Percentiles rank a stretch among this genome's conserved stretches.
These are phyloP conservation scores for Fabriciana adippe DNA, from an alignment of 2,888 invertebrate genomes.

Conservation along the genomic window DNA sequence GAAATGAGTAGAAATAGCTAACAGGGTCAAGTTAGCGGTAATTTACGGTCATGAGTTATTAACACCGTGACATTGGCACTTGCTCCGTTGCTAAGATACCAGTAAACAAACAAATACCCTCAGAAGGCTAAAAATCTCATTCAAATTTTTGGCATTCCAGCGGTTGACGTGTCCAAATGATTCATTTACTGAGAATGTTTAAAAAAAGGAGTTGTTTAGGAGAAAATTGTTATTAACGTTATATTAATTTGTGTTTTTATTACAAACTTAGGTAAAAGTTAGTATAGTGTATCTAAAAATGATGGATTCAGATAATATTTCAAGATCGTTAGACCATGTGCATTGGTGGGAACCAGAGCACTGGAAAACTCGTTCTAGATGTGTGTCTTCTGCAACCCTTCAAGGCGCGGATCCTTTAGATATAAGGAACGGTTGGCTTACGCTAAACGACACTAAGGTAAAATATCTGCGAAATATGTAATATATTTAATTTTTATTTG, in stretches of 20 bases:
- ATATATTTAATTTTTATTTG: no score
- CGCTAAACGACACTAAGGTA: slow-evolving; percentile 63
- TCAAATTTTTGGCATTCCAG: slow-evolving; percentile 42
- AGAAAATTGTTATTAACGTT: no score
- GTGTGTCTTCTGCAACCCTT: slow-evolving; percentile 60
- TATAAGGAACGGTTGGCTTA: slow-evolving; percentile 74
- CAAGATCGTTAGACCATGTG: slow-evolving; percentile 61
- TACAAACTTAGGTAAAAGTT: no score
- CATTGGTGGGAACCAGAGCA: slow-evolving; percentile 73
- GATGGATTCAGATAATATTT: slow-evolving; percentile 61
- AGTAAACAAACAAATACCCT: slow-evolving; percentile 57
- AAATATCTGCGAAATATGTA: neutral
- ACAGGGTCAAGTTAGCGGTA: slow-evolving; percentile 62
- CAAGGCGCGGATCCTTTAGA: slow-evolving; percentile 62
- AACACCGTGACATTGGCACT: slow-evolving; percentile 71
- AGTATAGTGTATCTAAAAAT: neutral
- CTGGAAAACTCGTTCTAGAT: slow-evolving; percentile 57
- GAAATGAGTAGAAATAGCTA: slow-evolving; percentile 26
- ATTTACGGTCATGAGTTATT: slow-evolving; percentile 58
- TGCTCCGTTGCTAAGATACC: slow-evolving; percentile 64
- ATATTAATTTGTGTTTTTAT: no score
- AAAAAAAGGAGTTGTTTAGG: neutral
- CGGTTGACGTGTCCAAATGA: neutral
- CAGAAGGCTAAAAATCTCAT: slow-evolving; percentile 48
- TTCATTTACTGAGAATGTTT: neutral